A percentile compares a stretch with the other conserved stretches of the same genome.
Evolutionary conservation across 2,113 vertebrate species (phyloP).

Genomic region (Pelecanoides urinatrix): DNA sequence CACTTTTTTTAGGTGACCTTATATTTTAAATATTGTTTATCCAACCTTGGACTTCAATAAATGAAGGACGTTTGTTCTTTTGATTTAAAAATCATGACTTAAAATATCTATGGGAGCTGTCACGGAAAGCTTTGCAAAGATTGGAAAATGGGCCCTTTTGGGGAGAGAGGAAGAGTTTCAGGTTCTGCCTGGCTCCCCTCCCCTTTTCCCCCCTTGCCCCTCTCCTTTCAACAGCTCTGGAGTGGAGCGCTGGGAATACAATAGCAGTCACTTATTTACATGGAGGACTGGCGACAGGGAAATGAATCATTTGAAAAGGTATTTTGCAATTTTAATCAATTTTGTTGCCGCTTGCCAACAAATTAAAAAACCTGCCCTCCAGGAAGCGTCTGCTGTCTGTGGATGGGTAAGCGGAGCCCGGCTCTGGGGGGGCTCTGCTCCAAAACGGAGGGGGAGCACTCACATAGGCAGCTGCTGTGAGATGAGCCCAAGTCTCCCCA

Average conservation of each 20-base stretch:
- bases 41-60: neutral
- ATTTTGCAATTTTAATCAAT: slow-evolving; percentile 61
- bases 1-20: neutral
- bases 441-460: fast-evolving
- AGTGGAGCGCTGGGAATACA: neutral
- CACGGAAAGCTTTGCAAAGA: neutral
- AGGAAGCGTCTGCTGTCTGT: neutral
- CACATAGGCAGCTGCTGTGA: neutral
- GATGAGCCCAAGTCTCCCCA: neutral
- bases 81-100: neutral
- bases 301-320: slow-evolving; percentile 9
- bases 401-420: neutral
- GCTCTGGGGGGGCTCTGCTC: neutral
- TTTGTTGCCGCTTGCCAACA: neutral
- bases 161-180: neutral
- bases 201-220: fast-evolving
- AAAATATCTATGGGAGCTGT: neutral
- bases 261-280: neutral
- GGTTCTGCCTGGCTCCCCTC: neutral
- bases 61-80: neutral
- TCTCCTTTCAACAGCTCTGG: neutral
- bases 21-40: neutral
- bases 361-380: slow-evolving; percentile 59
- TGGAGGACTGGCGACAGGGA: neutral
- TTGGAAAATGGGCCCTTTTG: neutral